Evolutionary conservation across 2,113 vertebrate species (phyloP).

Genomic region (Corvus moneduloides): DNA sequence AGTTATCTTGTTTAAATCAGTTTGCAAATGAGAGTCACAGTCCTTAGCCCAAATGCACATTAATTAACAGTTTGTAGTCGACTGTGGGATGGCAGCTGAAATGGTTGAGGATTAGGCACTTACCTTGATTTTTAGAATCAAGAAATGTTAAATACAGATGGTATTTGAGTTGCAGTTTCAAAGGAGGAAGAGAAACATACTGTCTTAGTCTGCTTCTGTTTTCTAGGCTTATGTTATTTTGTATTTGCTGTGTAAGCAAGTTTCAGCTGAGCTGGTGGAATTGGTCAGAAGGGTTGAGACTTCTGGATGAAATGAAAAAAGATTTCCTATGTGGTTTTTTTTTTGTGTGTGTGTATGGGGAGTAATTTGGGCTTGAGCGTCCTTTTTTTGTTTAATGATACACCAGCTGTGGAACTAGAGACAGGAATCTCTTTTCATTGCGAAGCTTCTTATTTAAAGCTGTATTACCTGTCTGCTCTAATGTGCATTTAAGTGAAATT

Average conservation of each 20-base stretch:
- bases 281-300: background rate
- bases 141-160: background rate
- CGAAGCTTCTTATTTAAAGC: background rate
- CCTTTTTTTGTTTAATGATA: background rate
- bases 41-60: background rate
- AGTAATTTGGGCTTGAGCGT: background rate
- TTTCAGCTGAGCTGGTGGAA: background rate
- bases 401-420: background rate
- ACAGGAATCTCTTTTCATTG: background rate
- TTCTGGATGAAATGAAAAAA: background rate
- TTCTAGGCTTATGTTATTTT: background rate
- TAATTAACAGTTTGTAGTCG: background rate
- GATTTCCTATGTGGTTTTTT: background rate
- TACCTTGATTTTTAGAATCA: background rate
- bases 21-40: background rate
- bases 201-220: constrained; percentile 29
- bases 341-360: background rate
- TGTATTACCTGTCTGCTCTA: background rate
- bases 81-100: background rate
- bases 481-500: background rate
- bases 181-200: constrained; percentile 21
- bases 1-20: background rate
- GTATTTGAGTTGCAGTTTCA: background rate
- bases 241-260: background rate
- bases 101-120: background rate